A percentile compares a stretch with the other conserved stretches of the same genome.
phyloP scores from a whole-genome alignment of 2,113 vertebrate genomes.

The Isichthys henryi region DNA sequence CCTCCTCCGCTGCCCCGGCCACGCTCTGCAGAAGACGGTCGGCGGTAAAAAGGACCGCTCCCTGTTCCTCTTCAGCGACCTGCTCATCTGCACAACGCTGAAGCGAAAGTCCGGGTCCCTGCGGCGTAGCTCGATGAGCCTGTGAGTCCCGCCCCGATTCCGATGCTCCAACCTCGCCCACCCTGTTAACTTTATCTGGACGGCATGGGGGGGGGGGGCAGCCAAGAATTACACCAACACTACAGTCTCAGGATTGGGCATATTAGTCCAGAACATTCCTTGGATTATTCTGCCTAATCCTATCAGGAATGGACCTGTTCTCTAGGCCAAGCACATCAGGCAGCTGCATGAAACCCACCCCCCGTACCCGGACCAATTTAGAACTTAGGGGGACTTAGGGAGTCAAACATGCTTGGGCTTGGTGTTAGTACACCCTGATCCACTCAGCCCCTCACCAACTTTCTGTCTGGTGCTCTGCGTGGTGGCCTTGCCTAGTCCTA shows the following conservation, averaged over 20 bases:
- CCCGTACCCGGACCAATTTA: neutral
- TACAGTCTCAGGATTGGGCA: neutral
- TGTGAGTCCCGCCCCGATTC: conserved; percentile 62
- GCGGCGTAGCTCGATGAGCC: conserved; percentile 93
- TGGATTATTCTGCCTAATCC: neutral
- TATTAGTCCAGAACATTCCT: neutral
- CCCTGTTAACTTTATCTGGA: neutral
- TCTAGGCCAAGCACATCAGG: neutral
- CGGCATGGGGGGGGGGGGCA: neutral
- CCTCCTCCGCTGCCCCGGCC: neutral
- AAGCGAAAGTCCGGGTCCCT: conserved; percentile 96
- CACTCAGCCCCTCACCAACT: too few relatives aligned
- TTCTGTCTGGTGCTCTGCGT: too few relatives aligned
- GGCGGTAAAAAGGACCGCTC: conserved; percentile 96
- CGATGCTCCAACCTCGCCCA: neutral
- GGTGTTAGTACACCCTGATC: too few relatives aligned
- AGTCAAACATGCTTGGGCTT: too few relatives aligned
- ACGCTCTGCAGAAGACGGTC: conserved; percentile 72
- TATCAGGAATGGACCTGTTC: neutral
- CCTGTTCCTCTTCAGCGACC: conserved; percentile 93
- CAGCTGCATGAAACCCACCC: neutral
- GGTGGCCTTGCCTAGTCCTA: too few relatives aligned
- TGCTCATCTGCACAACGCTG: conserved; percentile 90
- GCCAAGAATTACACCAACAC: too few relatives aligned
- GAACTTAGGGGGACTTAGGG: too few relatives aligned